Evolutionary conservation across 35 echinoderm and acorn worm genomes (phyloP).

Genomic region (Holothuria glaberrima): DNA sequence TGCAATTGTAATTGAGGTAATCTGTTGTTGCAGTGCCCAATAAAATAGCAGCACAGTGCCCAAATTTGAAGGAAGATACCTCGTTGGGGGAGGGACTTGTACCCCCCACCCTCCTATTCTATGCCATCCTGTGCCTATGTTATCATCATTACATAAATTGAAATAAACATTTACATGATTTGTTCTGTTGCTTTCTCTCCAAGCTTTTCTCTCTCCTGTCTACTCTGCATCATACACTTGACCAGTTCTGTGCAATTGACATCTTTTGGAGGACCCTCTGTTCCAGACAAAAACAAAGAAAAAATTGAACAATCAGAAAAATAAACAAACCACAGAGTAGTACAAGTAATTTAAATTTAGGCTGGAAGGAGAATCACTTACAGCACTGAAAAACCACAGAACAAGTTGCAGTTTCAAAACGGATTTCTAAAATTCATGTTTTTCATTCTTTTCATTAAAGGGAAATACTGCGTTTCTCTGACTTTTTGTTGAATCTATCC

Average conservation of each 20-base stretch:
- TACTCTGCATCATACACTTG: neutral
- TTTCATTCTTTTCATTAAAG: too few relatives aligned
- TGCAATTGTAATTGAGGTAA: too few relatives aligned
- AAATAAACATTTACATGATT: neutral
- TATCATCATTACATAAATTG: neutral
- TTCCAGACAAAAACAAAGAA: neutral
- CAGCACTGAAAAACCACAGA: neutral
- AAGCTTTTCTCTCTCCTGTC: conserved; percentile 16
- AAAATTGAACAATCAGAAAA: neutral
- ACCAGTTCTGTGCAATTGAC: conserved; percentile 26
- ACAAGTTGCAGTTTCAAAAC: too few relatives aligned
- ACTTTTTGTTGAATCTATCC: too few relatives aligned
- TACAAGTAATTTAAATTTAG: neutral
- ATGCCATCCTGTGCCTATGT: too few relatives aligned
- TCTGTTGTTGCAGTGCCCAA: too few relatives aligned
- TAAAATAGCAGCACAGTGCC: too few relatives aligned
- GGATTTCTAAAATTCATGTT: too few relatives aligned
- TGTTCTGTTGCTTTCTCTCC: neutral
- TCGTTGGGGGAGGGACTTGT: too few relatives aligned
- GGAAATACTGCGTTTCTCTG: too few relatives aligned
- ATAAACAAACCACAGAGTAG: neutral
- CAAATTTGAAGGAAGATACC: too few relatives aligned
- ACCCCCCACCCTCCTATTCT: too few relatives aligned
- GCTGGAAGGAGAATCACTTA: neutral
- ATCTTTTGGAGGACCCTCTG: neutral